Base-by-base conservation (phyloP, 1,140 invertebrate genomes). In the Microvelia longipes region DNA sequence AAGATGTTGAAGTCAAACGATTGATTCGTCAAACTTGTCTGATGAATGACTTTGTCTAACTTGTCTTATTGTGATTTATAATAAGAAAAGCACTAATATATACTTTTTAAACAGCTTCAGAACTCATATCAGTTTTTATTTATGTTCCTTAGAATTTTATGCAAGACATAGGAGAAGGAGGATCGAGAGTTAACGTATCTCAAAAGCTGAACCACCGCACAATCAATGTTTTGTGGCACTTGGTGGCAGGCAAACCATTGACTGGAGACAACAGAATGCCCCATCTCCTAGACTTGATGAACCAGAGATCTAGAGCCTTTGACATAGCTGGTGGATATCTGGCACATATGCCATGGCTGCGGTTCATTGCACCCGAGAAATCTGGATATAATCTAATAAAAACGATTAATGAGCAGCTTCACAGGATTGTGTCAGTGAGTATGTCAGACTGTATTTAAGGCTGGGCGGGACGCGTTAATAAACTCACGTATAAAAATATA, bases 171-270 rank as follows among this genome's bases (percentile, higher is more conserved):
- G 69, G 60, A 13, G 28, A 70, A 11, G 66, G 29, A 70, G 24
- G n/a, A 11, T 19, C 65, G 2, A 19, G 28, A 11, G 11, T n/a
- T 11, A 28, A 64, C 11, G 19, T 64, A 64, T 14, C n/a, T 28
- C 19, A 2, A 28, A 14, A 14, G 26, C 2, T 24, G 27, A 19
- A 19, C 24, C 5, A 29, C 27, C 29, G 28, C 30, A 29, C 14
- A 30, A 66, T 92, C 71, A 92, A 91, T 76, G 85, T 90, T 0
- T 75, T 92, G 1, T 92, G 90, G 90, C 84, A 81, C 28, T 80
- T 90, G 35, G 82, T 85, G 0, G 85, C 88, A 5, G 92, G 91
- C 68, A 81, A 85, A 69, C 75, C 81, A 64, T 82, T 84, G 15
- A 73, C 75, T 2, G 77, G 77, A 2, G 73, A 73, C 2, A 2